Evolutionary conservation across 2,797 vertebrate species (phyloP), one percentile per base, ranked within the genome.

Genomic region (Toxotes lorentzi): DNA sequence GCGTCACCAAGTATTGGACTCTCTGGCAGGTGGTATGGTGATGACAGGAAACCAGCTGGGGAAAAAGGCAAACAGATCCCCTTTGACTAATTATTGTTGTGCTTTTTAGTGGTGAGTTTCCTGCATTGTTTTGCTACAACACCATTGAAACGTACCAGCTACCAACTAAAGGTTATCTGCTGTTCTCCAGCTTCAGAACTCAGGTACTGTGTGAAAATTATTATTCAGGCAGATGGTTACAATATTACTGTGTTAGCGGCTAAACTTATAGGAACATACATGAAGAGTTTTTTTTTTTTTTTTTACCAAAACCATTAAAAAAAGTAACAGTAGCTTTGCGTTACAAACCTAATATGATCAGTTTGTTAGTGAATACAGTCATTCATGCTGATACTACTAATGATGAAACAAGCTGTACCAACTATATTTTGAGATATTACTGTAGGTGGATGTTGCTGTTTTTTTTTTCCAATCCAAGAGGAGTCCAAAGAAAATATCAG

Each of bases 41-140:
- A 83, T 89, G 88, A 92, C 89, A 87, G 82, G 43, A 85, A 81
- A 64, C 63, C 71, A 76, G 81, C 51, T 47, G 47, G 24, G 27
- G 61, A 38, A 68, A 83, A 73, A 70, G 76, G 66, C 75, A 83
- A 75, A 66, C 3, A 47, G 3, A 35, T 17, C 12, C 51, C 17
- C n/a, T 70, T 74, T 17, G 38, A 75, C 61, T 67, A 67, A 69
- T 69, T 17, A 59, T 40, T 34, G 38, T 38, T 38, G 30, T 41
- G 19, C 5, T 45, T 67, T 66, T 57, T 41, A 23, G n/a, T 32
- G 23, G 24, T n/a, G 14, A 5, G 17, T 30, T 17, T 24, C 13
- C 16, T 47, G 5, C 23, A 50, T 32, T 66, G 32, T 54, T 67
- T 57, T 32, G 13, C 61, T 77, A 58, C 24, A n/a, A 70, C 32